phyloP scores from a whole-genome alignment of 2,797 vertebrate species.

The Dryobates pubescens region DNA sequence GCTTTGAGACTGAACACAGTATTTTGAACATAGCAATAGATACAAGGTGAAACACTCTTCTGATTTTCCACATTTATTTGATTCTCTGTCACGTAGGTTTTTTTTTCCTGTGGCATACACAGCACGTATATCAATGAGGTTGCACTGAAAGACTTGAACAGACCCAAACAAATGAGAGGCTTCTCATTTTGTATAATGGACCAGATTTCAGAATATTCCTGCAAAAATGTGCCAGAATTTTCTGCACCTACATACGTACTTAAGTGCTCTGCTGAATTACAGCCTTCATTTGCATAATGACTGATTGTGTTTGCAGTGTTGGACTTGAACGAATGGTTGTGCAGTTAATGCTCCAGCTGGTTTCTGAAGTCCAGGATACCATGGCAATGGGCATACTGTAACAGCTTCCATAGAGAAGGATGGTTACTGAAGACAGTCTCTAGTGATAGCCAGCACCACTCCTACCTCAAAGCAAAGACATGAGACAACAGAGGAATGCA shows the following conservation, averaged over 20 bases:
- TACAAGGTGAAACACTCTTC: neutral
- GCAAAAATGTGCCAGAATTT: neutral
- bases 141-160: neutral
- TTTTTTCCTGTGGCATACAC: neutral
- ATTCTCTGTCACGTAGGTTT: neutral
- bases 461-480: neutral
- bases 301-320: neutral
- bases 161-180: neutral
- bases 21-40: neutral
- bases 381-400: fast-evolving
- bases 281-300: neutral
- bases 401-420: neutral
- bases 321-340: neutral
- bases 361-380: neutral
- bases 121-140: too few species aligned
- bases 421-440: neutral
- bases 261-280: neutral
- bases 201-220: neutral
- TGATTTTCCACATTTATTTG: neutral
- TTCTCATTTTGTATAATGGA: neutral
- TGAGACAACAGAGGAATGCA: fast-evolving
- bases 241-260: neutral
- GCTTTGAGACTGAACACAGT: neutral
- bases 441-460: neutral
- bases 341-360: neutral